A percentile compares a stretch with the other conserved stretches of the same genome.
These are phyloP conservation scores for Cecidostiba fungosa DNA, from an alignment of 2,888 invertebrate species.

Conservation along the genomic window DNA sequence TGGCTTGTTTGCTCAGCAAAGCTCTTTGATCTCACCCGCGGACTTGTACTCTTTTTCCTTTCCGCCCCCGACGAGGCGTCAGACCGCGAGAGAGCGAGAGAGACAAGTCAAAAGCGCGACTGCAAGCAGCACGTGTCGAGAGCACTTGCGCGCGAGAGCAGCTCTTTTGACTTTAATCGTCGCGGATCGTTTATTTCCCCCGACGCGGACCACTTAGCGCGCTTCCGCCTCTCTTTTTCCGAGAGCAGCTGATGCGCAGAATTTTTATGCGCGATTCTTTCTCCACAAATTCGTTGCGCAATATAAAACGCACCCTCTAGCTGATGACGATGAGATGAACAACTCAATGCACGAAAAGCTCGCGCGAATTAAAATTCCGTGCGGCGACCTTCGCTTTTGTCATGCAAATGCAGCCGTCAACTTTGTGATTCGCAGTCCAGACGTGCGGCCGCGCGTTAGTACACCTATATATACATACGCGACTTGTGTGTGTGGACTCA, in stretches of 20 bases:
- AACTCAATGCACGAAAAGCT: neutral
- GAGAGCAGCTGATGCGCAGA: neutral
- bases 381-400: slow-evolving; percentile 24
- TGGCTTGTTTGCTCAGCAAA: slow-evolving; percentile 63
- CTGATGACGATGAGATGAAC: no score
- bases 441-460: neutral
- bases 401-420: neutral
- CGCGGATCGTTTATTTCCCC: slow-evolving; percentile 25
- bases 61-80: slow-evolving; percentile 7
- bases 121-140: neutral
- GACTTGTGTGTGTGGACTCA: slow-evolving; percentile 48
- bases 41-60: neutral
- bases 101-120: neutral
- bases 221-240: slow-evolving; percentile 18
- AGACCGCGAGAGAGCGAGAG: neutral
- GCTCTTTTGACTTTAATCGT: slow-evolving; percentile 34
- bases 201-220: slow-evolving; percentile 7
- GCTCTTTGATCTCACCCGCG: slow-evolving; percentile 62
- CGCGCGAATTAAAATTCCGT: neutral
- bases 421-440: neutral
- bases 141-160: neutral
- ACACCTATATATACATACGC: no score
- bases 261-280: neutral
- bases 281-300: neutral
- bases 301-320: no score